Percentiles rank a stretch among this genome's conserved stretches.
phyloP scores from a whole-genome alignment of 2,113 vertebrate species.

The Bothrops jararaca region DNA sequence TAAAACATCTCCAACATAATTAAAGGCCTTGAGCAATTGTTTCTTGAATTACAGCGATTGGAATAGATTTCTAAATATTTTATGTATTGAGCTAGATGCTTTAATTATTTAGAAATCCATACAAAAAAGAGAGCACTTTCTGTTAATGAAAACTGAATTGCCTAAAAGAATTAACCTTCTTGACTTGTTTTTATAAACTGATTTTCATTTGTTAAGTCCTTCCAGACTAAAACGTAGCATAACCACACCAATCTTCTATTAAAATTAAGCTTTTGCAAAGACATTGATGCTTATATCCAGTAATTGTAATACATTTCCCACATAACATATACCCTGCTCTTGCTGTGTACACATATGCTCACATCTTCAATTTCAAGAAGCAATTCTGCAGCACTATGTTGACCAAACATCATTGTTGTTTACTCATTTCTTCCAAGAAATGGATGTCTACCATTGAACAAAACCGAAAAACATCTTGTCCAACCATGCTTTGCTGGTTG shows the following conservation, averaged over 20 bases:
- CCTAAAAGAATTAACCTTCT: slow-evolving; percentile 1
- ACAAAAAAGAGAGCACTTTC: neutral
- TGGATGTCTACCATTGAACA: neutral
- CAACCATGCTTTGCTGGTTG: neutral
- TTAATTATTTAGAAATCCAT: slow-evolving; percentile 28
- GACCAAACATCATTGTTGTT: neutral
- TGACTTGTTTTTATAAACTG: slow-evolving; percentile 3
- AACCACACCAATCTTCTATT: neutral
- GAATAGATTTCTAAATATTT: slow-evolving; percentile 26
- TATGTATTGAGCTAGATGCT: neutral
- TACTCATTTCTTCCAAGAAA: neutral
- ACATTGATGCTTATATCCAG: neutral
- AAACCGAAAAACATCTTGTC: neutral
- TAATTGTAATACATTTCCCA: neutral
- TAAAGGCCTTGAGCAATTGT: neutral
- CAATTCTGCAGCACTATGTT: neutral
- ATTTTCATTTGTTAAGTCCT: slow-evolving; percentile 14
- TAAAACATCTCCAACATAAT: slow-evolving; percentile 17
- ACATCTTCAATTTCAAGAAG: neutral
- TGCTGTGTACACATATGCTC: neutral
- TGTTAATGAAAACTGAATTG: slow-evolving; percentile 11
- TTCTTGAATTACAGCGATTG: slow-evolving; percentile 12
- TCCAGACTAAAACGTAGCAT: neutral
- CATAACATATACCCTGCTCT: neutral
- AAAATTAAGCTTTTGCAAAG: neutral